Base-by-base conservation (phyloP, 2,797 vertebrate species). In the Phrynocephalus guinanensis region DNA sequence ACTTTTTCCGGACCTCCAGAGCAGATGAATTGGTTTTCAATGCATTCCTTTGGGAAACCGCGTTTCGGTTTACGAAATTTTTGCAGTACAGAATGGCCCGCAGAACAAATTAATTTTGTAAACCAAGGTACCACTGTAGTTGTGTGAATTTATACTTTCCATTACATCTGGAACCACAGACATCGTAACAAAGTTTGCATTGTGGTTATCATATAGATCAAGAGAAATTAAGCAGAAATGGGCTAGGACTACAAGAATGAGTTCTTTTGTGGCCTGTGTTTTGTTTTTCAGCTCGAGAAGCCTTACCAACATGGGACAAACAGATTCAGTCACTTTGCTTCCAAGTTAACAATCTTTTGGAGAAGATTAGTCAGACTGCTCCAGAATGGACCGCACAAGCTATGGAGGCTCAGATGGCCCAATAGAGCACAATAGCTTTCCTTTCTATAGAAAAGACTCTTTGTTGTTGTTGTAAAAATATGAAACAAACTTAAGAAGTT, bases 251-350 rank as follows among this genome's bases (percentile, higher is more conserved):
- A 3, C 18, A 67, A 81, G 16, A 16, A 16, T 48, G 48, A 76
- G n/a, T 24, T 86, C 63, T 67, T 60, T 6, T 90, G 67, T 83
- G 86, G 0, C 38, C 0, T 20, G 9, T 83, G 91, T 2, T 67
- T 83, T 28, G 50, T 44, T 82, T 24, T 82, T 15, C 93, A 99
- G 98, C 99, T 3, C 98, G 99, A 48, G 98, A 99, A 96, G 98
- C 99, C 6, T 97, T 99, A 87, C 99, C 99, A 4, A 99, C 98
- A 0, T 99, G 99, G 99, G 99, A 99, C 96, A 99, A 99, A 94
- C 99, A 99, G 96, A 99, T 99, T 93, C 99, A 99, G 92, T 99
- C 99, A 0, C 97, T 99, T 90, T 99, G 99, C 96, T 99, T 99
- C 96, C 99, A 99, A 93, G 99, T 99, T 86, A 99, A 99, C 96